phyloP scores from a whole-genome alignment of 2,888 invertebrate genomes.

The Drosophila villosipedis region DNA sequence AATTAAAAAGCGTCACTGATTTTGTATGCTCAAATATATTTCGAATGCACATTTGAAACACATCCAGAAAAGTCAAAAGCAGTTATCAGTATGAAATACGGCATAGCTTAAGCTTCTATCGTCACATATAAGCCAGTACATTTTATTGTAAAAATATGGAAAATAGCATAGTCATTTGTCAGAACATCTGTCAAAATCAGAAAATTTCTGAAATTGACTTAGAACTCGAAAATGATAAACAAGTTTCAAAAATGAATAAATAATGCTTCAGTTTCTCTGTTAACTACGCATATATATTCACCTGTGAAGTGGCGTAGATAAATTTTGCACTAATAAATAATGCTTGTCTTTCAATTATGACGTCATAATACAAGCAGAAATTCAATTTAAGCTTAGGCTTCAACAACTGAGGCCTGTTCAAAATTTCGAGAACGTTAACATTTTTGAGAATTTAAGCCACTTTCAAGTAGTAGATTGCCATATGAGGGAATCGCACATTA shows the following conservation, averaged over 20 bases:
- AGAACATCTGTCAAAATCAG: neutral
- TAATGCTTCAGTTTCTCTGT: neutral
- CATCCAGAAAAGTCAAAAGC: neutral
- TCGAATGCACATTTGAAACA: no score
- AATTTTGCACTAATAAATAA: neutral
- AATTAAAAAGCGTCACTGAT: neutral
- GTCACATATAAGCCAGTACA: neutral
- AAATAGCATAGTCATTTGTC: neutral
- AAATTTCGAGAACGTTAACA: neutral
- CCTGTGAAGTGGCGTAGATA: neutral
- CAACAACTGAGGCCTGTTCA: neutral
- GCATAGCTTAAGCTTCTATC: neutral
- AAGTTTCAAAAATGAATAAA: neutral
- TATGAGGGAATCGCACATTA: conserved; percentile 30
- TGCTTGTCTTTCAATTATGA: neutral
- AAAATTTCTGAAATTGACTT: neutral
- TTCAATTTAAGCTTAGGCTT: neutral
- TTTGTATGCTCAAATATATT: neutral
- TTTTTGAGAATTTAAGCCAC: neutral
- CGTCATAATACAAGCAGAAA: neutral
- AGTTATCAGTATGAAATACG: neutral
- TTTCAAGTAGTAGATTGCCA: conserved; percentile 2
- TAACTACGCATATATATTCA: neutral
- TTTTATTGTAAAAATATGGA: neutral
- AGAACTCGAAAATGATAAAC: neutral